Conservation (phyloP, 2,113 vertebrate genomes). For the Perca flavescens region DNA sequence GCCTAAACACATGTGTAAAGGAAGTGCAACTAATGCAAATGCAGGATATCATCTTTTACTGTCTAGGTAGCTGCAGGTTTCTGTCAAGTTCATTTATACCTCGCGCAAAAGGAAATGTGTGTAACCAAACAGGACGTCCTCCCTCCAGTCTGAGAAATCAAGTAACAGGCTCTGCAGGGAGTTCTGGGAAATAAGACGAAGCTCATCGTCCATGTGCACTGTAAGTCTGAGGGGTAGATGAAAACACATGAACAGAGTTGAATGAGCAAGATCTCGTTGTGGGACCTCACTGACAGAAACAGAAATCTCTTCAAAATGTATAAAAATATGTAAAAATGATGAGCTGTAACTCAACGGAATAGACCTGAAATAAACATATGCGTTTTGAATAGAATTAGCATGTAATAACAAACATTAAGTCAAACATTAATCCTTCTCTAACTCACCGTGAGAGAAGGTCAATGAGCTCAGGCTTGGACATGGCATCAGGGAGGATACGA, state of each 20-base stretch:
- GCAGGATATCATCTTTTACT: not conserved
- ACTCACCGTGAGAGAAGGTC: slow-evolving; percentile 94
- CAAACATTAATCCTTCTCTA: not conserved
- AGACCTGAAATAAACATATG: not conserved
- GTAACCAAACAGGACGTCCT: slow-evolving; percentile 97
- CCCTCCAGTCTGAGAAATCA: slow-evolving; percentile 97
- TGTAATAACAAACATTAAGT: not conserved
- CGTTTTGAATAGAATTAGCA: not conserved
- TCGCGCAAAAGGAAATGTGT: slow-evolving; percentile 96
- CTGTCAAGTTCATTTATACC: slow-evolving; percentile 51
- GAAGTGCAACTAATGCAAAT: not conserved
- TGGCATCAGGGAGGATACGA: slow-evolving; percentile 96
- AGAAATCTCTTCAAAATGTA: not conserved
- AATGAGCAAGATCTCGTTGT: not conserved
- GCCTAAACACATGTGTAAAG: not conserved
- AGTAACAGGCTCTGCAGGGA: slow-evolving; percentile 96
- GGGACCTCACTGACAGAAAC: not conserved
- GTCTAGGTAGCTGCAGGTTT: not conserved
- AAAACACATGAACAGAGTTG: not conserved
- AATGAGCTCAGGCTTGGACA: slow-evolving; percentile 97
- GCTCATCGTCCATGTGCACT: slow-evolving; percentile 98
- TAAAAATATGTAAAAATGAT: no score
- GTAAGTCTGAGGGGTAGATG: slow-evolving; percentile 86
- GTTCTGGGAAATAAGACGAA: slow-evolving; percentile 97
- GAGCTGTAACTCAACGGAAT: not conserved